These are phyloP conservation scores for Cataglyphis cursor DNA, from an alignment of 2,888 invertebrate genomes.

Conservation along the genomic window DNA sequence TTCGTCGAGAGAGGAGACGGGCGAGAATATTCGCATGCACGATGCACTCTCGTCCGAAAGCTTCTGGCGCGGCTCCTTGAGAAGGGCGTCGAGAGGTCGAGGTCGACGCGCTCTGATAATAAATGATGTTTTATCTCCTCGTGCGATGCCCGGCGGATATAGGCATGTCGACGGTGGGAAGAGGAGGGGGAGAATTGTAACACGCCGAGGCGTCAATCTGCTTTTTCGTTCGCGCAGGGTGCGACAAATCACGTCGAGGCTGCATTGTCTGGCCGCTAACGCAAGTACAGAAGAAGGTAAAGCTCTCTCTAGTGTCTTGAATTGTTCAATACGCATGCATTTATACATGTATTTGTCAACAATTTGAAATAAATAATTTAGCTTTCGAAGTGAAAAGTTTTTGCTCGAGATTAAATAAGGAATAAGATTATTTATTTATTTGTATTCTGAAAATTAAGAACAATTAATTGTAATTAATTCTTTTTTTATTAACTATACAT, in stretches of 20 bases:
- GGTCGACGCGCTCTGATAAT: slow-evolving; percentile 50
- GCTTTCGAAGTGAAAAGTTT: neutral
- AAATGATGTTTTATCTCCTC: slow-evolving; percentile 54
- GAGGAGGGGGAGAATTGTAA: slow-evolving; percentile 49
- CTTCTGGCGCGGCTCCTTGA: neutral
- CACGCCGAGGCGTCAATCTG: slow-evolving; percentile 62
- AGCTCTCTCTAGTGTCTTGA: neutral
- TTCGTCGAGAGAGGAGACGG: neutral
- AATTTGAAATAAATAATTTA: slow-evolving; percentile 6
- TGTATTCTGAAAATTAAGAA: neutral
- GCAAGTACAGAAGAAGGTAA: slow-evolving; percentile 61
- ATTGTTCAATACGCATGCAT: neutral
- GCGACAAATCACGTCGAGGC: slow-evolving; percentile 56
- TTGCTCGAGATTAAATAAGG: neutral
- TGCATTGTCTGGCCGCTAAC: slow-evolving; percentile 7
- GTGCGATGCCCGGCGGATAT: slow-evolving; percentile 48
- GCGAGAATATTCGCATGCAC: neutral
- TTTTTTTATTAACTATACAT: neutral
- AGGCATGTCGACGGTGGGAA: slow-evolving; percentile 27
- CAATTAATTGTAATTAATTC: neutral
- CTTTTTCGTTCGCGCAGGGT: slow-evolving; percentile 72
- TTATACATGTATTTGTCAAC: neutral
- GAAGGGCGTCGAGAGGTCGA: slow-evolving; percentile 22
- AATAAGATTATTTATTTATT: neutral
- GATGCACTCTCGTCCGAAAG: slow-evolving; percentile 23